phyloP scores from a whole-genome alignment of 2,797 vertebrate genomes.

The Cirrhinus molitorella region DNA sequence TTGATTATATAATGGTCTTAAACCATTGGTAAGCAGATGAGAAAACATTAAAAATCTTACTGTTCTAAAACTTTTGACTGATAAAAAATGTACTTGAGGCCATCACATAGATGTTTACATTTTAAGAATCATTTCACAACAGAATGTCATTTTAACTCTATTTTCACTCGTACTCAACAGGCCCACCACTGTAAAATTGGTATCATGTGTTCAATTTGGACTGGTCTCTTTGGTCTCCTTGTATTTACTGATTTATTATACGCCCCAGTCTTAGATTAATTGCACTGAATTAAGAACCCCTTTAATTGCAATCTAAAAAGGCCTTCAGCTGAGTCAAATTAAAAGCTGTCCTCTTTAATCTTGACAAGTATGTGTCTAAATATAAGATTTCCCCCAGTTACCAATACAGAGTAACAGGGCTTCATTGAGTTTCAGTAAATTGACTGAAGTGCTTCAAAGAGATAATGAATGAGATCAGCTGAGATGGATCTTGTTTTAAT shows the following conservation, averaged over 20 bases:
- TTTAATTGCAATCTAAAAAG: conserved; percentile 15
- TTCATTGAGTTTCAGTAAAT: conserved; percentile 36
- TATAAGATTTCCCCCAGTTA: conserved; percentile 26
- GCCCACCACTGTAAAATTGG: not conserved
- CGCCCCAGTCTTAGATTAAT: conserved; percentile 13
- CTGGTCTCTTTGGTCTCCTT: not conserved
- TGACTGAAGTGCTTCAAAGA: conserved; percentile 27
- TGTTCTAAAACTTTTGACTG: too few relatives aligned
- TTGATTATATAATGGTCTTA: too few relatives aligned
- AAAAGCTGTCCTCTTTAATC: conserved; percentile 39
- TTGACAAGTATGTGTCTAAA: conserved; percentile 40
- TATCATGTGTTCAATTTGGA: conserved; percentile 9
- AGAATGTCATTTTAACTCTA: not conserved
- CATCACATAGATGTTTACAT: not conserved
- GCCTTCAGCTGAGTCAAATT: conserved; percentile 39
- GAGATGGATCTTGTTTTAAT: conserved; percentile 5
- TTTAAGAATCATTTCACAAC: not conserved
- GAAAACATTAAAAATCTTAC: too few relatives aligned
- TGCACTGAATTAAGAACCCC: conserved; percentile 24
- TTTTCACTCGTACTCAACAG: not conserved
- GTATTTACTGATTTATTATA: conserved; percentile 27
- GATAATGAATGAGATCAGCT: conserved; percentile 54
- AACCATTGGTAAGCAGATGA: too few relatives aligned
- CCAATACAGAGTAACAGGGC: conserved; percentile 35
- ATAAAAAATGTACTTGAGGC: too few relatives aligned